These are phyloP conservation scores for Hydrozoanthus tunicans DNA, from an alignment of 64 coral and sea anemone species.

Conservation along the genomic window DNA sequence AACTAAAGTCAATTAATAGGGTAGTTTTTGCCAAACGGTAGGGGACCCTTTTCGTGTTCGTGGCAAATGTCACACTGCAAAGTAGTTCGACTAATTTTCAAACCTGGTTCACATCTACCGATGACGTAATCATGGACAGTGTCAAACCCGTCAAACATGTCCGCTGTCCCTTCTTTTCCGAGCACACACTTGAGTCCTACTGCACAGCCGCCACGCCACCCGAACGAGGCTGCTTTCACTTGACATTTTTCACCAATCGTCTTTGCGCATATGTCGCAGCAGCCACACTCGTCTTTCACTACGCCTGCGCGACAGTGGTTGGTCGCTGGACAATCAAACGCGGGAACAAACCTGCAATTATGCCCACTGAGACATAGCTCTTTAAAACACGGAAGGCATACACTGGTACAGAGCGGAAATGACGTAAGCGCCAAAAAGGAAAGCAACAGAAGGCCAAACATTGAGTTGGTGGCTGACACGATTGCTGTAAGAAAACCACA, in stretches of 20 bases:
- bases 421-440: neutral
- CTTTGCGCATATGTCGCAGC: constrained; percentile 76
- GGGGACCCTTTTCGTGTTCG: too few relatives aligned
- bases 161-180: constrained; percentile 40
- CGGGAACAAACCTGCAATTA: constrained; percentile 35
- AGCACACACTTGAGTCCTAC: constrained; percentile 50
- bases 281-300: constrained; percentile 80
- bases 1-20: too few relatives aligned
- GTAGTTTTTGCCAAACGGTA: too few relatives aligned
- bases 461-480: neutral
- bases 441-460: neutral
- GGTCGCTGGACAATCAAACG: constrained; percentile 48
- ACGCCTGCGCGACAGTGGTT: constrained; percentile 60
- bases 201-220: constrained; percentile 50
- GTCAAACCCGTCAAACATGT: constrained; percentile 48
- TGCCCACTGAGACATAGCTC: neutral
- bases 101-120: constrained; percentile 78
- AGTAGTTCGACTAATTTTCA: neutral
- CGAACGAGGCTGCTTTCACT: constrained; percentile 10
- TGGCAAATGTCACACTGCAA: too few relatives aligned
- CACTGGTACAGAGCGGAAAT: neutral
- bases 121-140: constrained; percentile 24
- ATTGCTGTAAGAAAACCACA: neutral
- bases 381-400: constrained; percentile 24
- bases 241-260: constrained; percentile 68